phyloP scores from a whole-genome alignment of 2,888 invertebrate genomes.

The Boloria euphrosyne region DNA sequence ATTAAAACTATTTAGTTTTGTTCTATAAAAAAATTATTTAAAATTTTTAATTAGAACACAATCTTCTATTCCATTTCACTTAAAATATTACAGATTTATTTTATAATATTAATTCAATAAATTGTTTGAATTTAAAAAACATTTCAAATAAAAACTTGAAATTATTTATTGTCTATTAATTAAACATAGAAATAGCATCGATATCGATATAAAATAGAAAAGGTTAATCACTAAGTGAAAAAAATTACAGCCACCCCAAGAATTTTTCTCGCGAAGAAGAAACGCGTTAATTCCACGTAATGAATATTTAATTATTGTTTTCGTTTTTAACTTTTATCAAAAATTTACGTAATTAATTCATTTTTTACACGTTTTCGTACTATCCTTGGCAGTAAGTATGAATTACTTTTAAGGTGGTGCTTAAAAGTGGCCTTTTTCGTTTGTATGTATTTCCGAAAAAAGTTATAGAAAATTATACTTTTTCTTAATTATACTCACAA shows the following conservation, averaged over 20 bases:
- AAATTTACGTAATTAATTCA: slow-evolving; percentile 68
- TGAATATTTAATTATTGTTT: slow-evolving; percentile 77
- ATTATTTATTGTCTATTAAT: too few relatives aligned
- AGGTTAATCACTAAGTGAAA: slow-evolving; percentile 40
- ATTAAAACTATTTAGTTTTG: too few relatives aligned
- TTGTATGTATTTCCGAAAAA: slow-evolving; percentile 2
- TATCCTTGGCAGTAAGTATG: slow-evolving; percentile 45
- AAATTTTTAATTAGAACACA: too few relatives aligned
- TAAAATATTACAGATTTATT: too few relatives aligned
- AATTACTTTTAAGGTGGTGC: slow-evolving; percentile 8
- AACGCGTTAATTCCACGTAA: slow-evolving; percentile 68
- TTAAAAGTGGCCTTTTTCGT: not conserved
- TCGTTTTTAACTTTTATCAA: slow-evolving; percentile 59
- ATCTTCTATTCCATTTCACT: too few relatives aligned
- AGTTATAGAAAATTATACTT: slow-evolving; percentile 13
- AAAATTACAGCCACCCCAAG: slow-evolving; percentile 48
- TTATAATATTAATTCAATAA: too few relatives aligned
- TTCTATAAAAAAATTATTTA: too few relatives aligned
- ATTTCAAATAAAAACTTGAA: too few relatives aligned
- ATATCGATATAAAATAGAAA: slow-evolving; percentile 13
- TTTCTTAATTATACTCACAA: slow-evolving; percentile 23
- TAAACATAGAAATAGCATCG: slow-evolving; percentile 11
- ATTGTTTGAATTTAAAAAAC: too few relatives aligned
- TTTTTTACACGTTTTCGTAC: slow-evolving; percentile 66
- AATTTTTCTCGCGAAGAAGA: slow-evolving; percentile 53